These are phyloP conservation scores for Melanostoma mellinum DNA, from an alignment of 2,888 invertebrate species.

Conservation along the genomic window DNA sequence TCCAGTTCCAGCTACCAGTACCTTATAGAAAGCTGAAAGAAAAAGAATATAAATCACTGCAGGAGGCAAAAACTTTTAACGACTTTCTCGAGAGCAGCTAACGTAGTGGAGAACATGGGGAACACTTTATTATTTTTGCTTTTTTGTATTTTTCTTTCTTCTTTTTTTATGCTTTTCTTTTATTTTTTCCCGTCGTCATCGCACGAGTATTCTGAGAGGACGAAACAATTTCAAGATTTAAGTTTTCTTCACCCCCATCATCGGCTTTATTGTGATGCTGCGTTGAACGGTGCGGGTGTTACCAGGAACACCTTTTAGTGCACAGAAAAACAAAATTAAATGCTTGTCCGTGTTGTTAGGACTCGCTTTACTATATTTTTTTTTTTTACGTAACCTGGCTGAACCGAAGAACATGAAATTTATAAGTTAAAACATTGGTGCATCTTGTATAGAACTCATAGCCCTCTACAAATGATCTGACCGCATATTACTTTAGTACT, in stretches of 20 bases:
- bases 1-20: slow-evolving; percentile 39
- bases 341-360: not conserved
- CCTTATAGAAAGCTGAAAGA: slow-evolving; percentile 30
- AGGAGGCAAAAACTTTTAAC: slow-evolving; percentile 72
- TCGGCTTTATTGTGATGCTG: slow-evolving; percentile 30
- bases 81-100: slow-evolving; percentile 68
- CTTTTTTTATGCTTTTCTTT: slow-evolving; percentile 5
- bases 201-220: slow-evolving; percentile 42
- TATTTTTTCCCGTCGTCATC: slow-evolving; percentile 21
- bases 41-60: slow-evolving; percentile 69
- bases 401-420: not conserved
- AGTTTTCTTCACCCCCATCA: slow-evolving; percentile 53
- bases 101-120: slow-evolving; percentile 59
- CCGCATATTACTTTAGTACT: too few species aligned
- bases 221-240: slow-evolving; percentile 72
- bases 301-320: slow-evolving; percentile 53
- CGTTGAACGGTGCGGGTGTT: slow-evolving; percentile 48
- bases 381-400: not conserved
- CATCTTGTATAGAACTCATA: too few species aligned
- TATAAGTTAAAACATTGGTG: not conserved
- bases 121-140: slow-evolving; percentile 29
- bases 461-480: too few species aligned
- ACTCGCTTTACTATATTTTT: not conserved
- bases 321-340: slow-evolving; percentile 8
- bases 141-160: not conserved